A percentile compares a stretch with the other conserved stretches of the same genome.
Evolutionary conservation across 2,113 vertebrate genomes (phyloP).

Genomic region (Indri indri): DNA sequence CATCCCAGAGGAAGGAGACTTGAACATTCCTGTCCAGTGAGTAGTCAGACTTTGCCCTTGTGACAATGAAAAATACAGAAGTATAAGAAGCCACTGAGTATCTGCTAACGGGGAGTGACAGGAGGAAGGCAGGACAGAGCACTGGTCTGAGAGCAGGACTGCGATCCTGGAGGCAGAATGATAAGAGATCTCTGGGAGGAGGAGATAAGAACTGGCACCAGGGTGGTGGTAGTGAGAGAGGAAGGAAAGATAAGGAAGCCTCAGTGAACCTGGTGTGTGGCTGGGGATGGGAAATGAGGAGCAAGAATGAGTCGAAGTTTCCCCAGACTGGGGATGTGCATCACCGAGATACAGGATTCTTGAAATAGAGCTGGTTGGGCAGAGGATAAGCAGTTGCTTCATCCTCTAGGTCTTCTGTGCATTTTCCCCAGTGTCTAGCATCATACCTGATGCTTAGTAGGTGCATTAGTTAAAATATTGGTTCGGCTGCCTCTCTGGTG

Average conservation of each 20-base stretch:
- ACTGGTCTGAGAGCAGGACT: neutral
- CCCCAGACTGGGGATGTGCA: neutral
- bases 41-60: neutral
- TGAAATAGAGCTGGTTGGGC: neutral
- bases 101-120: neutral
- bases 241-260: neutral
- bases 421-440: neutral
- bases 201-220: neutral
- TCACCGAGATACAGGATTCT: too few species aligned
- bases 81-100: neutral
- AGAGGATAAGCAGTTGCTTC: neutral
- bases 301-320: neutral
- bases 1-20: neutral
- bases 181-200: neutral
- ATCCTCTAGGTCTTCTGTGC: neutral
- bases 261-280: neutral
- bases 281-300: neutral
- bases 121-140: accelerated
- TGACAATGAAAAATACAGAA: neutral
- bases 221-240: neutral
- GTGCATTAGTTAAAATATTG: neutral
- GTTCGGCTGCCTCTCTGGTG: neutral
- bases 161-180: neutral
- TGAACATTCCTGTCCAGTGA: neutral
- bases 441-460: neutral